These are phyloP conservation scores for Leptoteleia sp. DNA, from an alignment of 1,140 invertebrate species.

Conservation along the genomic window DNA sequence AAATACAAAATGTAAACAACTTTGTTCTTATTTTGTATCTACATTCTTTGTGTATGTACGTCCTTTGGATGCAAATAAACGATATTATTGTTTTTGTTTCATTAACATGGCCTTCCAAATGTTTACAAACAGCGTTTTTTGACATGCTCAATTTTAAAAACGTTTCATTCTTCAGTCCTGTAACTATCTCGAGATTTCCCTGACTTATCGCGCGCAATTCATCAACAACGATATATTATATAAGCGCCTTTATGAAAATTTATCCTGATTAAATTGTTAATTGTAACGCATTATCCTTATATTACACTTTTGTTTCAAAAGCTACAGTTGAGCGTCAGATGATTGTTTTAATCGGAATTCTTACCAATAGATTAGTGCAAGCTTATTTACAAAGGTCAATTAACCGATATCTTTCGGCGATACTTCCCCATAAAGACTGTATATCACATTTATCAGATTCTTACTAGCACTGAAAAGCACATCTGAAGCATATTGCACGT, in stretches of 20 bases:
- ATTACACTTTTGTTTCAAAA: constrained; percentile 39
- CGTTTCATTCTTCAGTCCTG: too few species aligned
- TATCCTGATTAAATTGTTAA: constrained; percentile 27
- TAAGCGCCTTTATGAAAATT: constrained; percentile 40
- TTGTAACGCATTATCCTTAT: constrained; percentile 18
- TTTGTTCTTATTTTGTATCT: too few species aligned
- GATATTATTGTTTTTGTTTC: too few species aligned
- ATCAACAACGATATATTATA: constrained; percentile 23
- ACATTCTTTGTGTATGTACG: too few species aligned
- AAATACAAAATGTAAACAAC: too few species aligned
- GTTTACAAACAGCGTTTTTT: too few species aligned
- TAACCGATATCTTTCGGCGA: constrained; percentile 3
- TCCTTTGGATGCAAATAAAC: too few species aligned
- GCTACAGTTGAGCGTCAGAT: constrained; percentile 51
- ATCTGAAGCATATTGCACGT: background rate
- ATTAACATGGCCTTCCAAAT: too few species aligned
- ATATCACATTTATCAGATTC: constrained; percentile 42
- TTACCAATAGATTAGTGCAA: constrained; percentile 42
- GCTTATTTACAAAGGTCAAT: constrained; percentile 46
- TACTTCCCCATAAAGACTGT: constrained; percentile 48
- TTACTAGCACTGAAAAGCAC: background rate
- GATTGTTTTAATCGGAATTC: constrained; percentile 48
- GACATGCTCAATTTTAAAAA: too few species aligned
- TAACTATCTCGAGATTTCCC: constrained; percentile 44
- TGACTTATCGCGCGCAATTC: background rate